Conservation (phyloP, 1,140 invertebrate genomes). For the Hesperophylax magnus region DNA sequence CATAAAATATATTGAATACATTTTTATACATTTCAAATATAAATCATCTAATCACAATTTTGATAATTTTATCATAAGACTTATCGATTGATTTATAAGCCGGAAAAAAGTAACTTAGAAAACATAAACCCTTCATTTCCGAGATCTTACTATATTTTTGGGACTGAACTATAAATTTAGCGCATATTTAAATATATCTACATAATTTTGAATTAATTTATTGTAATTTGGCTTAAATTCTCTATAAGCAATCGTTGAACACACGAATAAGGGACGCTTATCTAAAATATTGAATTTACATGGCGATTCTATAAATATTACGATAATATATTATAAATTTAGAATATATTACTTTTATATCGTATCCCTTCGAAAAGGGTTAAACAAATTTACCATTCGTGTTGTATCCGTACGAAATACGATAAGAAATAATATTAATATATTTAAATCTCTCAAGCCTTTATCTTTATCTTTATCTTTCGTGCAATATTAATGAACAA, state of each 20-base stretch:
- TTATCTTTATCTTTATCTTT: too few relatives aligned
- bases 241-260: slow-evolving; percentile 2
- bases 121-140: slow-evolving; percentile 17
- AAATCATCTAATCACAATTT: slow-evolving; percentile 6
- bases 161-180: background rate
- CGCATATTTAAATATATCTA: background rate
- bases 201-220: background rate
- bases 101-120: background rate
- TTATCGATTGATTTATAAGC: slow-evolving; percentile 27
- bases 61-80: slow-evolving; percentile 13
- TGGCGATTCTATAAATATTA: too few relatives aligned
- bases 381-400: too few relatives aligned
- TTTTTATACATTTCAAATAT: slow-evolving; percentile 5
- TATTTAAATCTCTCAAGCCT: too few relatives aligned
- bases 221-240: background rate
- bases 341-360: too few relatives aligned
- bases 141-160: background rate
- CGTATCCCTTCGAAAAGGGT: too few relatives aligned
- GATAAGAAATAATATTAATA: too few relatives aligned
- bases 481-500: too few relatives aligned
- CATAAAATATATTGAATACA: too few relatives aligned
- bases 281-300: too few relatives aligned
- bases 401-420: too few relatives aligned
- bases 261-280: background rate
- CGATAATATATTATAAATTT: too few relatives aligned